Evolutionary conservation across 2,113 vertebrate genomes (phyloP).

Genomic region (Engraulis encrasicolus): DNA sequence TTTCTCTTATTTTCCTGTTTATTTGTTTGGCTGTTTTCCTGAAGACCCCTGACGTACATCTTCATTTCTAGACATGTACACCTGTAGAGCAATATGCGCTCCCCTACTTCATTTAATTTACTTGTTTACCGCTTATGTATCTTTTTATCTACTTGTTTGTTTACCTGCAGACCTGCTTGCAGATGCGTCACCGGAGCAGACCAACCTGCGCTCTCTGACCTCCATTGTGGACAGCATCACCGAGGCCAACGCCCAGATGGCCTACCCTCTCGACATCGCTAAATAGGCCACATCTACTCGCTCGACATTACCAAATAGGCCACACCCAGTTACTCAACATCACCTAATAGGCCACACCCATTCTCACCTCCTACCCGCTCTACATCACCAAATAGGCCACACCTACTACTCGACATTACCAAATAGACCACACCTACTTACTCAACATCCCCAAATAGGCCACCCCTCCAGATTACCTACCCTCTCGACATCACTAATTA

Average conservation of each 20-base stretch:
- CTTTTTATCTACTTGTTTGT: no score
- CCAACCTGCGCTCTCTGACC: slow-evolving; percentile 86
- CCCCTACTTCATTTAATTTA: no score
- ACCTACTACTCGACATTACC: no score
- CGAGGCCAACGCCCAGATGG: slow-evolving; percentile 80
- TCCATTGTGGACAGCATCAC: slow-evolving; percentile 94
- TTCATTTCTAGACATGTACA: no score
- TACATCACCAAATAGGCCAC: slow-evolving; percentile 76
- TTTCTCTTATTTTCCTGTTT: background rate
- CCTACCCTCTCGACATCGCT: slow-evolving; percentile 81
- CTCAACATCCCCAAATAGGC: background rate
- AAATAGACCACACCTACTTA: background rate
- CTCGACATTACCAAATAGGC: no score
- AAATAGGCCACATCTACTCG: slow-evolving; percentile 61
- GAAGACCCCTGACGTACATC: no score
- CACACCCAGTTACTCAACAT: background rate
- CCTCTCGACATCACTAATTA: no score
- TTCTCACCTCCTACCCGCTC: slow-evolving; percentile 78
- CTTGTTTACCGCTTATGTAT: no score
- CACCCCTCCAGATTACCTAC: background rate
- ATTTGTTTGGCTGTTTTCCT: background rate
- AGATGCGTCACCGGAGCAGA: slow-evolving; percentile 78
- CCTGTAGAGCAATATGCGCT: no score
- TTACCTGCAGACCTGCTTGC: slow-evolving; percentile 83
- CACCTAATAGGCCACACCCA: background rate